A percentile compares a stretch with the other conserved stretches of the same genome.
Evolutionary conservation across 2,797 vertebrate species (phyloP).

Genomic region (Alcedo atthis): DNA sequence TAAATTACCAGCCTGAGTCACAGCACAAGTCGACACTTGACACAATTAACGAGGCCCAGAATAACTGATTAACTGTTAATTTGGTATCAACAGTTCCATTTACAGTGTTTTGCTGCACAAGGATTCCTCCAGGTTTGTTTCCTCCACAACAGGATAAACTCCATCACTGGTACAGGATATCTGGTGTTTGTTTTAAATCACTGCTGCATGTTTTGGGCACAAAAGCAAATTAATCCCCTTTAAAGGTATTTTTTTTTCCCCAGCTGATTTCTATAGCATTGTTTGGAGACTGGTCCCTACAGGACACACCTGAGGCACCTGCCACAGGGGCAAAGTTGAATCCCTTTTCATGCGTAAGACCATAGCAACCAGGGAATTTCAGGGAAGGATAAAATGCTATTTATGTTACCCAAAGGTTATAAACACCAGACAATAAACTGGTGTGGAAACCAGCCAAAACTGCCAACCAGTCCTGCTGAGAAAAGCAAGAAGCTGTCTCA

Average conservation of each 20-base stretch:
- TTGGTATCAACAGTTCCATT: neutral
- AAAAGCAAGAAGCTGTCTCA: neutral
- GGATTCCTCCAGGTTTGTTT: conserved; percentile 27
- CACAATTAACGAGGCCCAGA: neutral
- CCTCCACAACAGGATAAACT: conserved; percentile 50
- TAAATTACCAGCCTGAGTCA: neutral
- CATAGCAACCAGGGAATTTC: neutral
- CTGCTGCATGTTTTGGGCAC: neutral
- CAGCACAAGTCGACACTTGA: neutral
- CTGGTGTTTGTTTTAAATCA: conserved; percentile 59
- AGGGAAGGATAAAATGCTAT: neutral
- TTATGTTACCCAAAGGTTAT: neutral
- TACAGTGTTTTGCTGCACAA: neutral
- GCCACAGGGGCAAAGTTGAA: neutral
- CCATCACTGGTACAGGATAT: conserved; percentile 38
- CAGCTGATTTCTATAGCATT: conserved; percentile 31
- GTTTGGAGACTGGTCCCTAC: neutral
- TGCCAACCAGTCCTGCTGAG: neutral
- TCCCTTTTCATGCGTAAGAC: neutral
- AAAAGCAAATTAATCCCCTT: neutral
- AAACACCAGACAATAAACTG: neutral
- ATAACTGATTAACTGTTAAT: conserved; percentile 21
- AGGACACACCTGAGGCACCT: conserved; percentile 45
- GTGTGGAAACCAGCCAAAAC: neutral
- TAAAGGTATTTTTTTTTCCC: neutral